phyloP scores from a whole-genome alignment of 2,797 vertebrate genomes.

The Ptychadena robeensis region DNA sequence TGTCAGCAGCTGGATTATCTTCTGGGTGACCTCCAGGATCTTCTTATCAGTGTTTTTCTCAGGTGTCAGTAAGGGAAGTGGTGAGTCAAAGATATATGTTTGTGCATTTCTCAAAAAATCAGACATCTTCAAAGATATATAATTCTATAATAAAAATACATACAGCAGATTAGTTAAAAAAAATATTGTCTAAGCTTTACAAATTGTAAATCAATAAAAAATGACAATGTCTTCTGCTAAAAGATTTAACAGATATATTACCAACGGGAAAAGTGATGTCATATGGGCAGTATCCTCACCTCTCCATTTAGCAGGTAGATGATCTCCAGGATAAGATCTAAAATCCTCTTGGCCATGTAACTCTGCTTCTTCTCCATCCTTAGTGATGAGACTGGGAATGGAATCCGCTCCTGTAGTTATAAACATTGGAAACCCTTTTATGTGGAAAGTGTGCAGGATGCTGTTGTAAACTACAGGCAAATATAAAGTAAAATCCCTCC shows the following conservation, averaged over 20 bases:
- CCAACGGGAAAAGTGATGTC: too few species aligned
- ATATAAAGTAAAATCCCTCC: too few species aligned
- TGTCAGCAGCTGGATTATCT: too few species aligned
- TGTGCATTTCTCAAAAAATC: background rate
- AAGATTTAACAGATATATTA: background rate
- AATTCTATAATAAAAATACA: background rate
- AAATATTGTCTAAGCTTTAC: too few species aligned
- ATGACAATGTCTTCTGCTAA: background rate
- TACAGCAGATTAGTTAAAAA: background rate
- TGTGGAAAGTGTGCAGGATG: too few species aligned
- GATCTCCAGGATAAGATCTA: slow-evolving; percentile 17
- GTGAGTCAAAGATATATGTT: background rate
- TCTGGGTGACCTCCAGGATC: background rate
- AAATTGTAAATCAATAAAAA: too few species aligned
- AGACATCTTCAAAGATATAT: background rate
- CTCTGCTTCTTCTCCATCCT: background rate
- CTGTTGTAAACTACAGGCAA: too few species aligned
- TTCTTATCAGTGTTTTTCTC: background rate
- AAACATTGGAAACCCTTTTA: too few species aligned
- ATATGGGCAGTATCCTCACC: slow-evolving; percentile 11
- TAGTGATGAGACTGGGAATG: too few species aligned
- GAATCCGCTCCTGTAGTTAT: too few species aligned
- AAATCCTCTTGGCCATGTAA: background rate
- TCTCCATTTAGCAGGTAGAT: slow-evolving; percentile 32
- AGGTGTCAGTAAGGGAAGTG: background rate